Evolutionary conservation across 2,888 invertebrate genomes (phyloP).

Genomic region (Caenorhabditis panamensis): DNA sequence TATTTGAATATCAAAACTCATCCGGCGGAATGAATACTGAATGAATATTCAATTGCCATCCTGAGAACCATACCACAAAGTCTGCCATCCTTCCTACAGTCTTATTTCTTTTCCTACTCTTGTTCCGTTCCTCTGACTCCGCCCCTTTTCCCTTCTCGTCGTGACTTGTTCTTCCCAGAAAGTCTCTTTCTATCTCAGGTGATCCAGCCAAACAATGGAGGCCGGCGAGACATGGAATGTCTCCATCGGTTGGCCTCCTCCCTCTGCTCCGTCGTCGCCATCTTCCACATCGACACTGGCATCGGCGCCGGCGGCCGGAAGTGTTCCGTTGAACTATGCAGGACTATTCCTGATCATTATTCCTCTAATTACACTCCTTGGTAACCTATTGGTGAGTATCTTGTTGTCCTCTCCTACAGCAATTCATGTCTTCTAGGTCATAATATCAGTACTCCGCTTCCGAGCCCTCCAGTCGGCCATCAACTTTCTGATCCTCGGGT

Average conservation of each 20-base stretch:
- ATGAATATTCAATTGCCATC: constrained; percentile 36
- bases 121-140: neutral
- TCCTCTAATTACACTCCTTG: constrained; percentile 77
- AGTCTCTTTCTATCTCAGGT: constrained; percentile 13
- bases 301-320: constrained; percentile 14
- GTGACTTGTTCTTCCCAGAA: neutral
- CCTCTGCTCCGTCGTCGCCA: neutral
- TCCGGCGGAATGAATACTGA: neutral
- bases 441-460: constrained; percentile 79
- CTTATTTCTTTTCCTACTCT: neutral
- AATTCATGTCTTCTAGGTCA: no score
- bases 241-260: constrained; percentile 54
- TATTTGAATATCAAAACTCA: constrained; percentile 1
- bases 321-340: constrained; percentile 53
- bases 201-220: constrained; percentile 45
- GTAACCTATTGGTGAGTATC: constrained; percentile 74
- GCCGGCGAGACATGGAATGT: constrained; percentile 61
- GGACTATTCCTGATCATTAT: constrained; percentile 72
- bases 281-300: constrained; percentile 8
- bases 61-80: constrained; percentile 1
- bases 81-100: neutral
- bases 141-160: neutral
- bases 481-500: constrained; percentile 98
- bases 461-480: constrained; percentile 91
- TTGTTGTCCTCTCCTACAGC: no score